Conservation (phyloP, 2,797 vertebrate species). For the Poecile montanus region DNA sequence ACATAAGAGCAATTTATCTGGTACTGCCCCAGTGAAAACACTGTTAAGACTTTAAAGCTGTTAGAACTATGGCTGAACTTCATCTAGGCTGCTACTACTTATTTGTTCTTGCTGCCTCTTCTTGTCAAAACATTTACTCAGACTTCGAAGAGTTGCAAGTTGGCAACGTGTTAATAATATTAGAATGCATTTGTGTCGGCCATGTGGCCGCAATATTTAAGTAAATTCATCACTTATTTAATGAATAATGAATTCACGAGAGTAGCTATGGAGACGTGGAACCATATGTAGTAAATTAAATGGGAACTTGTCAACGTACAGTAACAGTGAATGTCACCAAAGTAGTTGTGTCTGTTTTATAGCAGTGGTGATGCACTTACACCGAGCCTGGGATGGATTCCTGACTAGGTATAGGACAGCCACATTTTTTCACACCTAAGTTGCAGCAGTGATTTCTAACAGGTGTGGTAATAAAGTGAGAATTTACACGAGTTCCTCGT, state of each 20-base stretch:
- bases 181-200: slow-evolving; percentile 79
- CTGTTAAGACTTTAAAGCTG: slow-evolving; percentile 81
- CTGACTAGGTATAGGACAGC: neutral
- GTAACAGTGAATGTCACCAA: slow-evolving; percentile 64
- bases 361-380: slow-evolving; percentile 34
- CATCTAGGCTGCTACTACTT: slow-evolving; percentile 79
- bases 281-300: slow-evolving; percentile 73
- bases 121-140: slow-evolving; percentile 85
- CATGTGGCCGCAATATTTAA: slow-evolving; percentile 82
- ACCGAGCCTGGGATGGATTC: neutral
- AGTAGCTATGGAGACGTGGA: slow-evolving; percentile 73
- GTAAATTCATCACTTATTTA: slow-evolving; percentile 78
- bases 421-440: slow-evolving; percentile 34
- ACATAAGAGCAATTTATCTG: slow-evolving; percentile 85
- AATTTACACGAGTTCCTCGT: neutral
- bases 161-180: slow-evolving; percentile 81
- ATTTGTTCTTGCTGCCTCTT: slow-evolving; percentile 81
- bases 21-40: slow-evolving; percentile 80
- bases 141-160: slow-evolving; percentile 78
- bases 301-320: slow-evolving; percentile 68
- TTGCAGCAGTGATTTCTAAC: slow-evolving; percentile 42
- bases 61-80: slow-evolving; percentile 79
- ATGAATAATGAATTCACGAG: slow-evolving; percentile 77
- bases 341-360: slow-evolving; percentile 55
- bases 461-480: slow-evolving; percentile 53